Evolutionary conservation across 2,888 invertebrate genomes (phyloP).

Genomic region (Sesia bembeciformis): DNA sequence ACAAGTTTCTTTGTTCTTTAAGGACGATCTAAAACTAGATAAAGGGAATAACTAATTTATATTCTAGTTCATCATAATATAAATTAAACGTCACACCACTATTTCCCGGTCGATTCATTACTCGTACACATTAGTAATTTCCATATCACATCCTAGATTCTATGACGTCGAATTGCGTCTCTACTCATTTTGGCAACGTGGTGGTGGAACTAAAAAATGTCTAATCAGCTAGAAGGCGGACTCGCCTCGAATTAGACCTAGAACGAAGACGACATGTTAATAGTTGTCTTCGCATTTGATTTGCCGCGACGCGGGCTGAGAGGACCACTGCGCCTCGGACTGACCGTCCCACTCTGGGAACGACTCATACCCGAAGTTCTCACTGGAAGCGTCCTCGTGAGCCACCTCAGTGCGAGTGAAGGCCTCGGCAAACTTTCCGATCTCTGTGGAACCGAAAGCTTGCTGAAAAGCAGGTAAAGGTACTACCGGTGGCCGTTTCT

Average conservation of each 20-base stretch:
- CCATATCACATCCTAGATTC: slow-evolving; percentile 63
- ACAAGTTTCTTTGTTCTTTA: slow-evolving; percentile 34
- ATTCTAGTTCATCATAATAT: slow-evolving; percentile 22
- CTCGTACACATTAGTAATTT: slow-evolving; percentile 55
- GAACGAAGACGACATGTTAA: slow-evolving; percentile 37
- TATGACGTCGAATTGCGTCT: slow-evolving; percentile 49
- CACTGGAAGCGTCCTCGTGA: slow-evolving; percentile 43
- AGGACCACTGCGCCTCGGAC: slow-evolving; percentile 52
- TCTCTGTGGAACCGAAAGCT: slow-evolving; percentile 89
- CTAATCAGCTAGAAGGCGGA: slow-evolving; percentile 62
- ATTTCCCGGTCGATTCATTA: slow-evolving; percentile 41
- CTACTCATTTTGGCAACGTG: slow-evolving; percentile 70
- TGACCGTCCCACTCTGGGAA: slow-evolving; percentile 60
- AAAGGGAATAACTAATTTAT: slow-evolving; percentile 41
- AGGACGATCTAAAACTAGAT: slow-evolving; percentile 60
- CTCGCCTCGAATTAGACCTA: slow-evolving; percentile 50
- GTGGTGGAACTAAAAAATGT: slow-evolving; percentile 67
- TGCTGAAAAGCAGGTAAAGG: slow-evolving; percentile 88
- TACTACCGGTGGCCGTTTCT: slow-evolving; percentile 59
- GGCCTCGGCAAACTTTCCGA: slow-evolving; percentile 86
- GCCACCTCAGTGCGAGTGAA: slow-evolving; percentile 76
- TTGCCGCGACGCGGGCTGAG: slow-evolving; percentile 49
- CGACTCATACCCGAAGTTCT: slow-evolving; percentile 53
- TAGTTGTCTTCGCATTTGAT: slow-evolving; percentile 67
- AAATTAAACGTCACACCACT: slow-evolving; percentile 66